A percentile compares a stretch with the other conserved stretches of the same genome.
phyloP scores from a whole-genome alignment of 2,888 invertebrate species.

The Andrena flavipes region DNA sequence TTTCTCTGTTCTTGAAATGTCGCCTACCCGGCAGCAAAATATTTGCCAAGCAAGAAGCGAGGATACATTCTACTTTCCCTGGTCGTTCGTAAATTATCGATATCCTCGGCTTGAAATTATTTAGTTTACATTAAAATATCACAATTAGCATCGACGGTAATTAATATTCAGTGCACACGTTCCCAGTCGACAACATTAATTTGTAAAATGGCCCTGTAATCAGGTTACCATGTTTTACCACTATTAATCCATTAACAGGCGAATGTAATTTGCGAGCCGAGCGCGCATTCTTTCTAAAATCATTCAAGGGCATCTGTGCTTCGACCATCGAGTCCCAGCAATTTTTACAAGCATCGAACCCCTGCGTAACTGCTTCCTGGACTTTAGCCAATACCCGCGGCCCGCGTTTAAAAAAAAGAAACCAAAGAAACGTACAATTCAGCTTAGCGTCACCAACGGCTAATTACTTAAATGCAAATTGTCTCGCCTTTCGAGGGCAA shows the following conservation, averaged over 20 bases:
- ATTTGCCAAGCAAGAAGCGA: not conserved
- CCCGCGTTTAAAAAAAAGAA: not conserved
- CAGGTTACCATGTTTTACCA: not conserved
- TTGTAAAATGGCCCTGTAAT: not conserved
- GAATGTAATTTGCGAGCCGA: not conserved
- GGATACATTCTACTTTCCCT: not conserved
- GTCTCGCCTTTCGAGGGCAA: not conserved
- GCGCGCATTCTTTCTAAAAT: not conserved
- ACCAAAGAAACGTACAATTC: not conserved
- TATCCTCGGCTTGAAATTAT: not conserved
- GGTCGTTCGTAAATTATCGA: conserved; percentile 26
- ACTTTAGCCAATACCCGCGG: not conserved
- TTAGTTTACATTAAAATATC: conserved; percentile 8
- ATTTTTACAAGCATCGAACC: not conserved
- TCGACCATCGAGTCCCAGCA: not conserved
- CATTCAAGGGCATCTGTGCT: too few relatives aligned
- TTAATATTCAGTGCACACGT: conserved; percentile 25
- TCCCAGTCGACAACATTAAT: conserved; percentile 3
- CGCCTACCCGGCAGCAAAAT: not conserved
- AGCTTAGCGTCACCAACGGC: not conserved
- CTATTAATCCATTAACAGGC: not conserved
- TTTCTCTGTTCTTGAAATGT: not conserved
- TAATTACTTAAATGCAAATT: not conserved
- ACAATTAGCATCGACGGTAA: conserved; percentile 14
- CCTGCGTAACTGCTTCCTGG: not conserved